Evolutionary conservation across 2,797 vertebrate genomes (phyloP), one percentile per base, ranked within the genome.

Genomic region (Phalloptychus januarius): DNA sequence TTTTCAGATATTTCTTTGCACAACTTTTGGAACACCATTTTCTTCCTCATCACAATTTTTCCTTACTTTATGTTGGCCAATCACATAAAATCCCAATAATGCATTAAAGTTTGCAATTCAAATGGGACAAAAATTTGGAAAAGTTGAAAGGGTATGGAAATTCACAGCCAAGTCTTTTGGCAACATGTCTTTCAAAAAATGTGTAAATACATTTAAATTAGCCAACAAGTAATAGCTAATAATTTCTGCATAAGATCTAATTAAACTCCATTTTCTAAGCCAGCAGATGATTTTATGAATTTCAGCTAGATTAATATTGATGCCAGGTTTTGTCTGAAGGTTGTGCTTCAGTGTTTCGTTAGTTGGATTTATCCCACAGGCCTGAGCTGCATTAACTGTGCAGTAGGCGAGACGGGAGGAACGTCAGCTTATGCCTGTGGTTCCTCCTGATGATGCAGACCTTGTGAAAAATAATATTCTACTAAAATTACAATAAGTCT

Each of bases 291-390:
- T 33, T 12, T 16, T 16, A 63, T 63, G 7, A 8, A 33, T 6
- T 63, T 16, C 61, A 20, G 61, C 36, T 7, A 65, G 1, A 23
- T 36, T 38, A 65, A 20, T 23, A 63, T 38, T 31, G 12, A 38
- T 38, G 18, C 7, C 61, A 38, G 18, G 58, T 12, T 38, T 65
- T 23, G 61, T 23, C 18, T 38, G 31, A 7, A 33, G 2, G 3
- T 63, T 63, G 28, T 63, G 15, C 31, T 63, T 63, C 20, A 8
- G 31, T 33, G 31, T 63, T 75, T 83, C 58, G 91, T 85, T 83
- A 83, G 93, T 87, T 91, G 84, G 79, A 88, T 90, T 87, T 80
- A 75, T 85, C 81, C 36, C 80, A 69, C 74, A 80, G 75, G n/a
- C 7, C n/a, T 46, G 42, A 71, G 44, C 44, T 71, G 75, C 52